Percentiles rank a stretch among this genome's conserved stretches.
Conservation (phyloP, 2,797 vertebrate genomes). For the Taenioides sp. region DNA sequence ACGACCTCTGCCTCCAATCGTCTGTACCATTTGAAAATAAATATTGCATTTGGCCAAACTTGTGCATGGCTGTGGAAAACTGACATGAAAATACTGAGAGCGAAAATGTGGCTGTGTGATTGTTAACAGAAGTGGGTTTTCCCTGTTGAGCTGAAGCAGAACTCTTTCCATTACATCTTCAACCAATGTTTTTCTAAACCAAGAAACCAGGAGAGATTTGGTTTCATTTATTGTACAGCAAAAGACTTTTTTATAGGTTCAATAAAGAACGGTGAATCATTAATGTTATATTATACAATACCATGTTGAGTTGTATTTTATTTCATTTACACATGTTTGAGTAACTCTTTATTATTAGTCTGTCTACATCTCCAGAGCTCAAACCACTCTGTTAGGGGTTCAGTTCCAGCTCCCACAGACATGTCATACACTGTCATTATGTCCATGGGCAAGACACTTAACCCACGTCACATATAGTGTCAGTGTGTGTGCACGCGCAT, state of each 20-base stretch:
- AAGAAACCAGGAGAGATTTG: neutral
- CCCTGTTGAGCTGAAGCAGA: conserved; percentile 21
- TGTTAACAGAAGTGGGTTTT: conserved; percentile 13
- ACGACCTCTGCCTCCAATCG: conserved; percentile 54
- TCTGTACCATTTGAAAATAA: conserved; percentile 57
- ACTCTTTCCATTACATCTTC: conserved; percentile 5
- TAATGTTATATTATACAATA: neutral
- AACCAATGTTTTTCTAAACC: conserved; percentile 1
- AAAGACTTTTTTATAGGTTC: neutral
- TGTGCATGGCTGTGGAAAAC: conserved; percentile 35
- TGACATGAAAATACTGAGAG: conserved; percentile 33
- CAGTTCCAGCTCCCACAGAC: no score
- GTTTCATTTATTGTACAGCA: neutral
- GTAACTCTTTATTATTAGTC: no score
- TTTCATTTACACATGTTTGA: no score
- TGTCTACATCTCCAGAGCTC: no score
- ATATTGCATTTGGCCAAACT: conserved; percentile 59
- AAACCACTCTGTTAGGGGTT: no score
- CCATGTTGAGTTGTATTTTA: no score
- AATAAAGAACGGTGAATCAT: neutral
- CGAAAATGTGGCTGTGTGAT: conserved; percentile 21
- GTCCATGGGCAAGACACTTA: no score
- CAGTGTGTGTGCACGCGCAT: no score
- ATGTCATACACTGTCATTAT: no score
- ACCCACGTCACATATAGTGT: no score